Base-by-base conservation (phyloP, 2,113 vertebrate genomes). In the Nematolebias whitei region DNA sequence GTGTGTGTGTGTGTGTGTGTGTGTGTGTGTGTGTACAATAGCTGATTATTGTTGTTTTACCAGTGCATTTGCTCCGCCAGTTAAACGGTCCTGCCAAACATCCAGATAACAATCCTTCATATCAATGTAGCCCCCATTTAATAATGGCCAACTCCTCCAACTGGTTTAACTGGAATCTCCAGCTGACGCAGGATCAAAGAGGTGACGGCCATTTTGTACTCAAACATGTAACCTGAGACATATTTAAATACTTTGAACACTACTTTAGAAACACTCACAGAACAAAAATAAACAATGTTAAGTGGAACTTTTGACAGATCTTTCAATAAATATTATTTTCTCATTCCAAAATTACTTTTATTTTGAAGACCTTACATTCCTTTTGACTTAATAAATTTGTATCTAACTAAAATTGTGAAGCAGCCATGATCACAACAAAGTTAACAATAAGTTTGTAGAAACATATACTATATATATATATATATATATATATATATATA, bases 91-190 rank as follows among this genome's bases (percentile, higher is more conserved):
- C 82, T 41, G 71, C 73, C 71, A 49, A 78, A 78, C 63, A 44
- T 82, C 50, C 62, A 90, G 87, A 91, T 91, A 90, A 90, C 88
- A 85, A 57, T 67, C 56, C 74, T 59, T 78, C 68, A 83, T 89
- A 83, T 89, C 85, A 76, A 69, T 74, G 52, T 51, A 59, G 26
- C 68, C 49, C 32, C 2, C 53, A 64, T 63, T 82, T 86, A 82
- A 69, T 79, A 90, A 85, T 74, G 79, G 68, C 79, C 74, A 83
- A 73, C 80, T 75, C 75, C 78, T 65, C 59, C 68, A 89, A 87
- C 86, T 72, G 89, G 86, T 79, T 78, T 89, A 89, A 91, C 86
- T 84, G 71, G 68, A 77, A 56, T 87, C 69, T 77, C 84, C 88
- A 86, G 82, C 85, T 83, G 88, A 74, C 63, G 49, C 40, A 45